A percentile compares a stretch with the other conserved stretches of the same genome.
Evolutionary conservation across 2,888 invertebrate genomes (phyloP).

Genomic region (Heliconius sara): DNA sequence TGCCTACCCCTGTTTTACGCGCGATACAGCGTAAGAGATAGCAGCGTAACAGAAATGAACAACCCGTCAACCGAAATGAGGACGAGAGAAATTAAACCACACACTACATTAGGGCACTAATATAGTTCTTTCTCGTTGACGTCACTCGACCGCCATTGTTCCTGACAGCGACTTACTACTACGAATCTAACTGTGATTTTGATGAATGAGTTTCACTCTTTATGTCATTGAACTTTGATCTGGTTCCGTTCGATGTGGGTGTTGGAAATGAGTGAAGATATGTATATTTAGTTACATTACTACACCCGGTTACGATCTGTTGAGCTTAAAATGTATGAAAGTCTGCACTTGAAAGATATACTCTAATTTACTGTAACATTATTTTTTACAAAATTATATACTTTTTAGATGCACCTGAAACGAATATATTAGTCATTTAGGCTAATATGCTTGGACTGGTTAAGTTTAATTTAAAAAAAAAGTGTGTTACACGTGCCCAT

Average conservation of each 20-base stretch:
- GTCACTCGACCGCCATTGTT: conserved; percentile 71
- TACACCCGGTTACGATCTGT: conserved; percentile 42
- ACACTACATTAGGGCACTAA: conserved; percentile 48
- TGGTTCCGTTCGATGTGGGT: conserved; percentile 71
- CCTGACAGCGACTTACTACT: conserved; percentile 58
- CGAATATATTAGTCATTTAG: conserved; percentile 6
- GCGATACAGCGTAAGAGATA: not conserved
- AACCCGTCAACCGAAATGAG: conserved; percentile 46
- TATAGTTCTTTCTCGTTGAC: conserved; percentile 63
- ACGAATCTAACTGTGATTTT: conserved; percentile 72
- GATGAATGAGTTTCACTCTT: conserved; percentile 77
- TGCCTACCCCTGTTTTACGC: not conserved
- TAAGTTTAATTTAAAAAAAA: not conserved
- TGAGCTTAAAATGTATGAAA: conserved; percentile 18
- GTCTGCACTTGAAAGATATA: conserved; percentile 6
- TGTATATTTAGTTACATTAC: conserved; percentile 48
- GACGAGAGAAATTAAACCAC: conserved; percentile 48
- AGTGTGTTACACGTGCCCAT: not conserved
- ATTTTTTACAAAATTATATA: conserved; percentile 2
- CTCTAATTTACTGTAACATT: conserved; percentile 8
- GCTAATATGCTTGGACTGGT: not conserved
- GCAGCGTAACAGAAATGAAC: not conserved
- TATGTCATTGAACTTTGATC: conserved; percentile 78
- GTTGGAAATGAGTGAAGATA: conserved; percentile 62
- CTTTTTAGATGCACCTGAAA: conserved; percentile 1